These are phyloP conservation scores for Norana najaformis DNA, from an alignment of 2,888 invertebrate genomes.

Conservation along the genomic window DNA sequence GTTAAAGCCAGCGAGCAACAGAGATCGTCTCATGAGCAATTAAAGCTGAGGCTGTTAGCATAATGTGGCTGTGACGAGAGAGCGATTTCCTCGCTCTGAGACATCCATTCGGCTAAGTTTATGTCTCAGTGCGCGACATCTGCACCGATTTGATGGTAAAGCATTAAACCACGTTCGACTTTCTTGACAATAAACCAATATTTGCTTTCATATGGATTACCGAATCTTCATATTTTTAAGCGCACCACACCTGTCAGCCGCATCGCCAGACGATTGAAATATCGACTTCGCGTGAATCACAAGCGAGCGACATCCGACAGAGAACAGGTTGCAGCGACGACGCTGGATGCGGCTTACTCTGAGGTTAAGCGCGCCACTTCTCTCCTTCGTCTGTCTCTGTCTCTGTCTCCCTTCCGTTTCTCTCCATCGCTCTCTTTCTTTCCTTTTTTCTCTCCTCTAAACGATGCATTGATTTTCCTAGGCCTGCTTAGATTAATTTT, in stretches of 20 bases:
- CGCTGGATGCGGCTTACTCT: not conserved
- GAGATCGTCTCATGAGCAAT: not conserved
- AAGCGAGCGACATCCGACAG: not conserved
- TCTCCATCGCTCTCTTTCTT: not conserved
- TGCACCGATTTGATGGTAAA: slow-evolving; percentile 13
- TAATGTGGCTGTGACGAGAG: not conserved
- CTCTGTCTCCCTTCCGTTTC: not conserved
- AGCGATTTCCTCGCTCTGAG: not conserved
- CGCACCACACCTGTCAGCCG: slow-evolving; percentile 10
- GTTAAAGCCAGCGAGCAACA: not conserved
- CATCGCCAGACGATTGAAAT: not conserved
- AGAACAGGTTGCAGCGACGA: not conserved
- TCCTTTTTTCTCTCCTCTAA: not conserved
- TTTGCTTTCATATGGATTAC: slow-evolving; percentile 13
- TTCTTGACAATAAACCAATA: slow-evolving; percentile 13
- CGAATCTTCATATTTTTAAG: slow-evolving; percentile 1
- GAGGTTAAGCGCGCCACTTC: not conserved
- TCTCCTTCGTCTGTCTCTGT: not conserved
- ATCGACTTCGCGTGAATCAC: not conserved
- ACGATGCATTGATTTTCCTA: slow-evolving; percentile 14
- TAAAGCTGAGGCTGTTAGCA: not conserved
- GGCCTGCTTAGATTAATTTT: slow-evolving; percentile 17
- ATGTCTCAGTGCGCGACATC: not conserved
- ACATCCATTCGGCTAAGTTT: slow-evolving; percentile 1
- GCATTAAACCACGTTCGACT: not conserved